phyloP scores from a whole-genome alignment of 2,113 vertebrate species.

The Notarius lentiginosus region DNA sequence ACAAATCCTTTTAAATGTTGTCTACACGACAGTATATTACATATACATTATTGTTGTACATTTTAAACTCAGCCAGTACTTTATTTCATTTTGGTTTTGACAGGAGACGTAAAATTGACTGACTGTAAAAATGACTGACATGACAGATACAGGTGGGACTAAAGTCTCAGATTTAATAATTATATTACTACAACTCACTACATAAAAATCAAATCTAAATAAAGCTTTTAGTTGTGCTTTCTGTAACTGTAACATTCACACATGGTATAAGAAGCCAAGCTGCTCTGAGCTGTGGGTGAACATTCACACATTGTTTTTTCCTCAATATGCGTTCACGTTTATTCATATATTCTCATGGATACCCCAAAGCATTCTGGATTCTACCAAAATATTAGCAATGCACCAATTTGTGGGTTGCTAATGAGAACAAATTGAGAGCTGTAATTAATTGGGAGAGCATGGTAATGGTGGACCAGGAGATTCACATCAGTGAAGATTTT shows the following conservation, averaged over 20 bases:
- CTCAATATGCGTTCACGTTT: background rate
- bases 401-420: background rate
- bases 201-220: background rate
- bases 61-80: background rate
- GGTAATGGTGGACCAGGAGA: background rate
- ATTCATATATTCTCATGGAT: background rate
- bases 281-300: background rate
- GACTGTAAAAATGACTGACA: background rate
- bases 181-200: background rate
- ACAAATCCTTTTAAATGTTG: background rate
- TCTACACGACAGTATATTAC: background rate
- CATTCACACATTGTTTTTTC: background rate
- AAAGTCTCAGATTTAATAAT: background rate
- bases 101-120: background rate
- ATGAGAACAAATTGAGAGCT: background rate
- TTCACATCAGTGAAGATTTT: background rate
- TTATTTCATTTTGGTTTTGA: slow-evolving; percentile 1
- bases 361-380: background rate
- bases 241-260: background rate
- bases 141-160: background rate
- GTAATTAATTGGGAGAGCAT: background rate
- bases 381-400: background rate
- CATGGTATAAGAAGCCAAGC: slow-evolving; percentile 3
- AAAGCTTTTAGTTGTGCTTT: background rate
- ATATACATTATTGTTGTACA: background rate